These are phyloP conservation scores for Danio kyathit DNA, from an alignment of 2,797 vertebrate species.

Conservation along the genomic window DNA sequence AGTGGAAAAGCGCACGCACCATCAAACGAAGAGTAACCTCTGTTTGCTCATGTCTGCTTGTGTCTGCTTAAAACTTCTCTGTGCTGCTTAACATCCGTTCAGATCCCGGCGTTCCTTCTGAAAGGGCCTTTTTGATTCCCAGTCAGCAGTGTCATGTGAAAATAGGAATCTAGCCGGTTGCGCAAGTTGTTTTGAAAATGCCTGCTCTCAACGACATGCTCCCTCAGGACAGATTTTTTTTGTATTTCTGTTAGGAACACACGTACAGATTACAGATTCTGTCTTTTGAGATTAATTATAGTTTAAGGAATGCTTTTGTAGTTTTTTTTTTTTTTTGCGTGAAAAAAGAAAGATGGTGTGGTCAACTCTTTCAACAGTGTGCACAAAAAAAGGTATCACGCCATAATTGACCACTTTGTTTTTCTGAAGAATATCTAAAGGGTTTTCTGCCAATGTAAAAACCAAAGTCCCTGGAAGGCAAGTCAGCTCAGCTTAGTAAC, in stretches of 20 bases:
- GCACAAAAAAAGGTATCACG: not conserved
- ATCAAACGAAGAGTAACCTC: constrained; percentile 22
- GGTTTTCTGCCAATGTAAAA: not conserved
- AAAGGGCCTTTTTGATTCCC: constrained; percentile 5
- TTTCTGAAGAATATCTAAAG: not conserved
- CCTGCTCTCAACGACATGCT: not conserved
- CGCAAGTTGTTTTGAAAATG: constrained; percentile 28
- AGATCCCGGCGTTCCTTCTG: not conserved
- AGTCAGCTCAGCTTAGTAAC: not conserved
- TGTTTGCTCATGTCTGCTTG: not conserved
- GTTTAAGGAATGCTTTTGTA: not conserved
- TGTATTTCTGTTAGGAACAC: not conserved
- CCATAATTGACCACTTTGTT: not conserved
- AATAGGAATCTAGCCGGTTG: constrained; percentile 5
- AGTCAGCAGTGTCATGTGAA: constrained; percentile 20
- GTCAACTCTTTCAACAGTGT: not conserved
- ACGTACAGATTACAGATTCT: not conserved
- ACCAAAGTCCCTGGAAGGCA: not conserved
- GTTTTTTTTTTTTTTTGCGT: not conserved
- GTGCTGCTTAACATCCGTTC: constrained; percentile 7
- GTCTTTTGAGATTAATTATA: not conserved
- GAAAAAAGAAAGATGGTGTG: not conserved
- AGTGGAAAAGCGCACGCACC: not conserved
- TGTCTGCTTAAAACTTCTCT: not conserved
- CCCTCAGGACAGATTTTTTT: not conserved